Conservation (phyloP, 2,797 vertebrate genomes). For the Argya squamiceps region DNA sequence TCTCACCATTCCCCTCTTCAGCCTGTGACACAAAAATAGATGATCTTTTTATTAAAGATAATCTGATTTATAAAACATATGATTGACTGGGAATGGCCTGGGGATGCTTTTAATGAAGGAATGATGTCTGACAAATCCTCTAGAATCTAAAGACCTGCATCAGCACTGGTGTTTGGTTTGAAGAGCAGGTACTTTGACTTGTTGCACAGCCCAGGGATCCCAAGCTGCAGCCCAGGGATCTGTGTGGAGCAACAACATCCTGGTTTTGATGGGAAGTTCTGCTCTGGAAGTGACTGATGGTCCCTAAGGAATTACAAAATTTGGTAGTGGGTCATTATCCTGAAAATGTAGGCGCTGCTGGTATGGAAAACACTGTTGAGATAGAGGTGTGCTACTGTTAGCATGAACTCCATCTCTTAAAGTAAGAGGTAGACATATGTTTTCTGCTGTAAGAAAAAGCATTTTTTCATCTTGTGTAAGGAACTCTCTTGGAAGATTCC, state of each 20-base stretch:
- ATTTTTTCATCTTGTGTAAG: not conserved
- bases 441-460: not conserved
- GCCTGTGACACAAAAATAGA: not conserved
- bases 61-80: not conserved
- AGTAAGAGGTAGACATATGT: not conserved
- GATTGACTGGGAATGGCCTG: not conserved
- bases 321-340: not conserved
- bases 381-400: not conserved
- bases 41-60: not conserved
- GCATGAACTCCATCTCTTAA: not conserved
- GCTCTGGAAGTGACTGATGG: not conserved
- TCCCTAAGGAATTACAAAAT: not conserved
- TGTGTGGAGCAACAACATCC: fast-evolving
- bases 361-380: not conserved
- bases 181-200: not conserved
- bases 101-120: not conserved
- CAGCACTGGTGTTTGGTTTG: not conserved
- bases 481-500: not conserved
- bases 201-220: not conserved
- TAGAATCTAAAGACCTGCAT: not conserved
- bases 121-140: not conserved
- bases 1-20: not conserved
- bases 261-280: not conserved
- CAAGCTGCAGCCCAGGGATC: not conserved
- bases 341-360: not conserved